Percentiles rank a stretch among this genome's conserved stretches.
These are phyloP conservation scores for Pelosia muscerda DNA, from an alignment of 2,888 invertebrate species.

Conservation along the genomic window DNA sequence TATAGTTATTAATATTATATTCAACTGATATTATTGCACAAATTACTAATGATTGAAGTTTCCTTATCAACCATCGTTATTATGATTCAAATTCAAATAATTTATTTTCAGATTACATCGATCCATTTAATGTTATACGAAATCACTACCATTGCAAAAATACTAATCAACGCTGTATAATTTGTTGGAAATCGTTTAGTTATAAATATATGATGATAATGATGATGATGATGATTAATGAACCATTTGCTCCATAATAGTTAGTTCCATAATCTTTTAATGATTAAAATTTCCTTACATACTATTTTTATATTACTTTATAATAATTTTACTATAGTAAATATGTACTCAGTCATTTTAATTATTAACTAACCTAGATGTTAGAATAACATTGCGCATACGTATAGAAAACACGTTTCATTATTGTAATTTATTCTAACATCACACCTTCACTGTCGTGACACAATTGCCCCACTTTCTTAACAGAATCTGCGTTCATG, in stretches of 20 bases:
- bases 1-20: too few species aligned
- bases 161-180: too few species aligned
- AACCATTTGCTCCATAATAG: too few species aligned
- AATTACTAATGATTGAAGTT: too few species aligned
- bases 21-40: too few species aligned
- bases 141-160: too few species aligned
- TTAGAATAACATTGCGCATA: neutral
- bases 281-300: neutral
- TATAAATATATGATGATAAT: neutral
- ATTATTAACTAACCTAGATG: neutral
- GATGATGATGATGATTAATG: neutral
- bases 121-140: too few species aligned
- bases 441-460: slow-evolving; percentile 34
- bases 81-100: too few species aligned
- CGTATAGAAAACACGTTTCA: slow-evolving; percentile 20
- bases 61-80: too few species aligned
- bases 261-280: neutral
- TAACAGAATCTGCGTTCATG: slow-evolving; percentile 45
- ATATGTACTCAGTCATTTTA: neutral
- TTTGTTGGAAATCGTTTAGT: neutral
- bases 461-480: slow-evolving; percentile 42
- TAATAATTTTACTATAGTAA: neutral
- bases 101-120: too few species aligned
- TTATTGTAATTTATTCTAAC: slow-evolving; percentile 35
- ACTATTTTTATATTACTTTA: neutral